Conservation (phyloP, 2,113 vertebrate species). For the Craseonycteris thonglongyai region DNA sequence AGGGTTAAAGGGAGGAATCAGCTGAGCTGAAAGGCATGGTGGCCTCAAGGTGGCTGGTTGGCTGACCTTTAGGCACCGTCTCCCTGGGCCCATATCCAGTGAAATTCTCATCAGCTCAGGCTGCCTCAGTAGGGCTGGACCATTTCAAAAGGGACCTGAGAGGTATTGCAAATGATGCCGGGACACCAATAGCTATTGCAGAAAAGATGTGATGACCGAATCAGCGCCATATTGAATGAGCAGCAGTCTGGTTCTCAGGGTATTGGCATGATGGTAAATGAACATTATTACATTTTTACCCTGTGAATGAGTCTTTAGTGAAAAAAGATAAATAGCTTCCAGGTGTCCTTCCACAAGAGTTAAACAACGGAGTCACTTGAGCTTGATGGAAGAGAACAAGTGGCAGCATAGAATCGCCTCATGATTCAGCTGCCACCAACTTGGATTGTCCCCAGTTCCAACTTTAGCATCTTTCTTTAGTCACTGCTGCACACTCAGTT, state of each 20-base stretch:
- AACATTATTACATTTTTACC: conserved; percentile 42
- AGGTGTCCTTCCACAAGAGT: conserved; percentile 60
- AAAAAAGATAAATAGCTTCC: conserved; percentile 52
- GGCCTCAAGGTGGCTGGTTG: background rate
- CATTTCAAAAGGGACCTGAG: conserved; percentile 6
- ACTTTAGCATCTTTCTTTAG: conserved; percentile 40
- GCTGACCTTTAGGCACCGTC: background rate
- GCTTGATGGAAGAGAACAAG: conserved; percentile 26
- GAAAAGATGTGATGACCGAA: conserved; percentile 20
- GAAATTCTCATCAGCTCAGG: background rate
- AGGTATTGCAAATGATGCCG: conserved; percentile 24
- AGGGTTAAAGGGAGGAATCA: background rate
- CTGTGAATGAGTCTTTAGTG: conserved; percentile 37
- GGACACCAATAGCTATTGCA: conserved; percentile 50
- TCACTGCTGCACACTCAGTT: background rate
- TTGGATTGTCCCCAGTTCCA: conserved; percentile 49
- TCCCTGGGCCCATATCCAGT: background rate
- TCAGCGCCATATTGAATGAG: conserved; percentile 34
- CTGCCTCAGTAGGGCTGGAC: conserved; percentile 12
- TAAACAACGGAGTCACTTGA: conserved; percentile 49
- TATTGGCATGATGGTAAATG: conserved; percentile 39
- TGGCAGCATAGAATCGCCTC: background rate
- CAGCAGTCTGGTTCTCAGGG: conserved; percentile 34
- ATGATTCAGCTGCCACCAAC: conserved; percentile 18
- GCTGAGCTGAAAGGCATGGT: background rate